Evolutionary conservation across 2,797 vertebrate genomes (phyloP).

Genomic region (Semaprochilodus insignis): DNA sequence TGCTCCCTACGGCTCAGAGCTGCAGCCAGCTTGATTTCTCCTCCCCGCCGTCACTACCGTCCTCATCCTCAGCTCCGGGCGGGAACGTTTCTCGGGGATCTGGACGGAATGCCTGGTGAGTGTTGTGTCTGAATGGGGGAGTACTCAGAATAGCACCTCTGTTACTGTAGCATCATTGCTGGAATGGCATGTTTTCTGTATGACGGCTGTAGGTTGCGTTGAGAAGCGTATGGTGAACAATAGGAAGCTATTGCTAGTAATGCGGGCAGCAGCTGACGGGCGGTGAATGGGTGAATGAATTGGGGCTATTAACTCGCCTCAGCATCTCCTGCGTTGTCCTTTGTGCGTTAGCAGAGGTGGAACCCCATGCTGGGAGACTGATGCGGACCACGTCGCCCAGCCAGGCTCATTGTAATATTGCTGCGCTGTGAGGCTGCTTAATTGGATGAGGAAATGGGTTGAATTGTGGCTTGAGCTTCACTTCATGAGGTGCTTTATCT

Average conservation of each 20-base stretch:
- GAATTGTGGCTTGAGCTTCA: neutral
- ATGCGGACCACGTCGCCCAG: slow-evolving; percentile 4
- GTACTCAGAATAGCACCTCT: neutral
- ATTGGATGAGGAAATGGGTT: neutral
- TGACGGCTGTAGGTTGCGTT: neutral
- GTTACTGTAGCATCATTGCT: neutral
- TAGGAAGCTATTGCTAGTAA: neutral
- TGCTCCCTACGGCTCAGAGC: slow-evolving; percentile 55
- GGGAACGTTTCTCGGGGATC: slow-evolving; percentile 56
- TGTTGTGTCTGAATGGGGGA: slow-evolving; percentile 44
- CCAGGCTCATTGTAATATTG: neutral
- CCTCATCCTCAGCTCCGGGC: slow-evolving; percentile 36
- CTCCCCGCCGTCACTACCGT: slow-evolving; percentile 31
- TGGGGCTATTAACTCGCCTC: slow-evolving; percentile 26
- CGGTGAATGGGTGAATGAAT: slow-evolving; percentile 23
- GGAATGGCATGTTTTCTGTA: neutral
- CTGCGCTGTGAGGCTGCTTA: neutral
- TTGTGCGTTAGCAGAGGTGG: slow-evolving; percentile 65
- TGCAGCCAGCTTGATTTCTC: slow-evolving; percentile 45
- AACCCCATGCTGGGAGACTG: slow-evolving; percentile 39
- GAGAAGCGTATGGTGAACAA: neutral
- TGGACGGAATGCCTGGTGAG: slow-evolving; percentile 74
- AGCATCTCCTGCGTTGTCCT: slow-evolving; percentile 52
- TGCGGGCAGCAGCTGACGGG: slow-evolving; percentile 16
- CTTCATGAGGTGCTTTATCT: slow-evolving; percentile 20